Conservation (phyloP, 2,113 vertebrate genomes). For the Tretioscincus oriximinensis region DNA sequence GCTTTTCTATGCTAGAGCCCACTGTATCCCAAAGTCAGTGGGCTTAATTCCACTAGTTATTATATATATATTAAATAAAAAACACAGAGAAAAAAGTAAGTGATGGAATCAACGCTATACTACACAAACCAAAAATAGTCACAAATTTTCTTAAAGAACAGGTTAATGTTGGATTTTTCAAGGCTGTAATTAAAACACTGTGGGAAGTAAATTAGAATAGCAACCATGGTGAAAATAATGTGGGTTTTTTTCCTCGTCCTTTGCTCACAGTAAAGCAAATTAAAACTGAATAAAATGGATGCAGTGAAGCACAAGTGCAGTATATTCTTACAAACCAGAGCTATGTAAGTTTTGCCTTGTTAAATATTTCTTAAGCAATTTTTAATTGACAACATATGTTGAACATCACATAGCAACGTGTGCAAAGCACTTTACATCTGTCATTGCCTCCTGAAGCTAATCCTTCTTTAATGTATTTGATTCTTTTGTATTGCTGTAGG, state of each 20-base stretch:
- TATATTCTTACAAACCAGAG: conserved; percentile 55
- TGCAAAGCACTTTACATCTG: conserved; percentile 66
- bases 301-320: conserved; percentile 52
- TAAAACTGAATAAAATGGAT: conserved; percentile 47
- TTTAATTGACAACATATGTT: conserved; percentile 75
- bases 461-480: conserved; percentile 58
- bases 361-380: conserved; percentile 76
- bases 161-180: conserved; percentile 1
- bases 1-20: too few species aligned
- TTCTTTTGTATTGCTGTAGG: conserved; percentile 57
- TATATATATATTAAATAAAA: not conserved
- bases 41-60: too few species aligned
- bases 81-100: not conserved
- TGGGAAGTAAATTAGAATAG: conserved; percentile 22
- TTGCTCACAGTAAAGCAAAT: conserved; percentile 31
- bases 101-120: too few species aligned
- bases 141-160: not conserved
- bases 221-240: conserved; percentile 21
- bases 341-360: conserved; percentile 61
- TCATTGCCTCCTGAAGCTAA: conserved; percentile 64
- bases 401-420: conserved; percentile 67
- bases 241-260: not conserved
- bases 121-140: not conserved
- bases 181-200: conserved; percentile 33
- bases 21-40: too few species aligned